phyloP scores from a whole-genome alignment of 35 echinoderm and acorn worm genomes.

The Anneissia japonica region DNA sequence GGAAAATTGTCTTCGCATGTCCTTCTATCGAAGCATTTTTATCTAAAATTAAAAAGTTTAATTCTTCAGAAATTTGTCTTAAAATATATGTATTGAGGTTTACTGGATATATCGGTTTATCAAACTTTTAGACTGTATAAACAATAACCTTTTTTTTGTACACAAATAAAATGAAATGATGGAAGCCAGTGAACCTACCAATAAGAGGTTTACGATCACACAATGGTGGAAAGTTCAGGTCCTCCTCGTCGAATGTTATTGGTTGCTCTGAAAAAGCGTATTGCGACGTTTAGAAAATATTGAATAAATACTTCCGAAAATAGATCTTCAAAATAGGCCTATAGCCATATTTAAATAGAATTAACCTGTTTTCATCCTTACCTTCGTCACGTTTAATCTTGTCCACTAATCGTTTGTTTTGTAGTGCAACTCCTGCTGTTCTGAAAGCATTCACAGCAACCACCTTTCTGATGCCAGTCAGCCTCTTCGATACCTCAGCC shows the following conservation, averaged over 20 bases:
- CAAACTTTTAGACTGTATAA: not conserved
- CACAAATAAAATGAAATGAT: not conserved
- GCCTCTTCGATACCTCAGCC: constrained; percentile 49
- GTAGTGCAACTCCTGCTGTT: constrained; percentile 29
- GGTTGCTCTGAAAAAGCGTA: not conserved
- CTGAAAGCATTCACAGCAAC: constrained; percentile 59
- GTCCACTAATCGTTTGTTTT: constrained; percentile 15
- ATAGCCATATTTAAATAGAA: not conserved
- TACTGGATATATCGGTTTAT: not conserved
- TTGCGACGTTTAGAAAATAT: not conserved
- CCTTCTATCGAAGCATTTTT: constrained; percentile 52
- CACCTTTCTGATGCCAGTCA: constrained; percentile 49
- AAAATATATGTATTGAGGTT: not conserved
- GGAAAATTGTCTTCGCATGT: constrained; percentile 22
- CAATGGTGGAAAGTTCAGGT: not conserved
- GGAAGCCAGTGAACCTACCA: not conserved
- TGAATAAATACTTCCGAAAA: not conserved
- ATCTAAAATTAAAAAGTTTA: constrained; percentile 28
- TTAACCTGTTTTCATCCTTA: not conserved
- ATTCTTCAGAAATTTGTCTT: not conserved
- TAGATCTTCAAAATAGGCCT: not conserved
- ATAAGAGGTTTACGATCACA: not conserved
- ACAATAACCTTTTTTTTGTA: not conserved
- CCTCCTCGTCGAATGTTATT: not conserved
- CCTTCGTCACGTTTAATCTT: not conserved